Evolutionary conservation across 2,888 invertebrate genomes (phyloP), one percentile per base, ranked within the genome.

Genomic region (Scelioninae gen. 1): DNA sequence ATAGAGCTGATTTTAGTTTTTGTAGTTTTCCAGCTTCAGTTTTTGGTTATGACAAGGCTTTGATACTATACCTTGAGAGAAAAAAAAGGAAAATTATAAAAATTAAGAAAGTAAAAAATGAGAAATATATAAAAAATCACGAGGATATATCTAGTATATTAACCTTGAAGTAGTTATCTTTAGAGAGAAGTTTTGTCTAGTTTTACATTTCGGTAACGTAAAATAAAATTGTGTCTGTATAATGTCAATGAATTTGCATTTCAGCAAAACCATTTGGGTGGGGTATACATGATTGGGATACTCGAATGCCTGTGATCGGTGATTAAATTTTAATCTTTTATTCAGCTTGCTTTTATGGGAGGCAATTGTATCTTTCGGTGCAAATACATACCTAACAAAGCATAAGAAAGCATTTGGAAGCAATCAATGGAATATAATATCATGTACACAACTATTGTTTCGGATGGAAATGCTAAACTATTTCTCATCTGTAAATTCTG

Each of bases 291-390:
- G 53, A 53, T n/a, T 53, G 53, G 53, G 29, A 53, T 31, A 5
- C 31, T 53, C 53, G 31, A n/a, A 53, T 53, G 29, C 53, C 53
- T 11, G 7, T 53, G 31, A 53, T 53, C 29, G 53, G 53, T 53
- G n/a, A 31, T 10, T 29, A 2, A 53, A 11, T 29, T 53, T 53
- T 53, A 53, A 53, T 31, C 53, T 53, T 53, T 29, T 31, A n/a
- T 31, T 31, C 31, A 13, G 31, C 53, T 53, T 53, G 29, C 29
- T 53, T 53, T 31, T 53, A 31, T 53, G 53, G n/a, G 53, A 3
- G 9, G 60, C 40, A 40, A 60, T 32, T 16, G 13, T 13, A 38
- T 58, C 38, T 58, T 58, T 38, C 15, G 13, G 16, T n/a, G 58
- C 58, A 38, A 58, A 58, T 38, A 10, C 58, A 38, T n/a, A n/a